These are phyloP conservation scores for Nemapogon koenigi DNA, from an alignment of 2,888 invertebrate species.

Conservation along the genomic window DNA sequence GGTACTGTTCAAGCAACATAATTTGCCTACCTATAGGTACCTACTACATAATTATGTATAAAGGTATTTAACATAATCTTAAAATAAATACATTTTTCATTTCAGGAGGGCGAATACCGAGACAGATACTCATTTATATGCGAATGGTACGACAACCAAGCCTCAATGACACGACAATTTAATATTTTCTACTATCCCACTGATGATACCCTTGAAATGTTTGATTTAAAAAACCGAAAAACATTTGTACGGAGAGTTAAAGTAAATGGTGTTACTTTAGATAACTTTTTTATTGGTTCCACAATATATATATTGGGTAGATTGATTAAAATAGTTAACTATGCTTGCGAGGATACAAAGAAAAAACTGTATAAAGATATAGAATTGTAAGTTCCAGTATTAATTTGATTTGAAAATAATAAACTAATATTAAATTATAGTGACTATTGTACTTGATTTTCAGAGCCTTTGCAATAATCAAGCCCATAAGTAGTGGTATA, in stretches of 20 bases:
- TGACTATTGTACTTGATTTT: conserved; percentile 20
- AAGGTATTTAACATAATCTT: no score
- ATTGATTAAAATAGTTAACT: conserved; percentile 74
- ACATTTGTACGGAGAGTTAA: conserved; percentile 72
- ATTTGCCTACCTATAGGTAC: no score
- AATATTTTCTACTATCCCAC: conserved; percentile 77
- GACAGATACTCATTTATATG: conserved; percentile 71
- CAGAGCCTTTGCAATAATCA: conserved; percentile 81
- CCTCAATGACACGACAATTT: conserved; percentile 76
- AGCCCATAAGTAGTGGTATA: conserved; percentile 72
- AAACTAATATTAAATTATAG: not conserved
- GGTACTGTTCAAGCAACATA: no score
- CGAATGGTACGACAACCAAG: conserved; percentile 88
- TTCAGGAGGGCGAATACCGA: conserved; percentile 54
- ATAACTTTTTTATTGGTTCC: conserved; percentile 77
- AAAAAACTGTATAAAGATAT: conserved; percentile 67
- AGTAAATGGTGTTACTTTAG: conserved; percentile 68
- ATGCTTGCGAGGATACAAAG: conserved; percentile 73
- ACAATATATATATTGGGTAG: conserved; percentile 76
- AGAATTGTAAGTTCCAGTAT: conserved; percentile 62
- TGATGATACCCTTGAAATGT: conserved; percentile 85
- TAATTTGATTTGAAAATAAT: not conserved
- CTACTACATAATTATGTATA: no score
- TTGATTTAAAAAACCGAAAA: conserved; percentile 68
- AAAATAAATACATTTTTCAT: no score